Percentiles rank a stretch among this genome's conserved stretches.
Conservation (phyloP, 1,140 invertebrate genomes). For the Atta cephalotes region DNA sequence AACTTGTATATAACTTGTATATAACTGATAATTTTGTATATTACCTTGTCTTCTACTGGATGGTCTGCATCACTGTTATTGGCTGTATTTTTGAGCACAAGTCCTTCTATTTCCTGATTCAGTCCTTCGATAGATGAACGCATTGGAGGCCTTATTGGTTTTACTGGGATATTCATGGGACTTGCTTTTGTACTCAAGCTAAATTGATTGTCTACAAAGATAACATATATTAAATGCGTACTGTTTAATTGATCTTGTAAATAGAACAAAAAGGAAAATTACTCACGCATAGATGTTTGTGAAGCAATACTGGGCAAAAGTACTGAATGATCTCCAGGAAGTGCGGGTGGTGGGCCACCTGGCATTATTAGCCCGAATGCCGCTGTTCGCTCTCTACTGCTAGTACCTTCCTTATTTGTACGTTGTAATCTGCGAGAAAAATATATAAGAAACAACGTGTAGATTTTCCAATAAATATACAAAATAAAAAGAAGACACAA, state of each 20-base stretch:
- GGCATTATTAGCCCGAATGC: slow-evolving; percentile 86
- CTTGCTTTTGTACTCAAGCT: slow-evolving; percentile 86
- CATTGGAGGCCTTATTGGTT: slow-evolving; percentile 89
- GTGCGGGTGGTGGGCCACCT: slow-evolving; percentile 83
- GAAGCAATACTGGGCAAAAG: slow-evolving; percentile 85
- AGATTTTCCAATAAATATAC: neutral
- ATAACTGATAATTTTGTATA: neutral
- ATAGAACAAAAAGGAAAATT: neutral
- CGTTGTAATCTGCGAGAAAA: slow-evolving; percentile 82
- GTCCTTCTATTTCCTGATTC: slow-evolving; percentile 93
- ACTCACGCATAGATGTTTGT: slow-evolving; percentile 83
- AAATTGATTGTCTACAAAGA: slow-evolving; percentile 83
- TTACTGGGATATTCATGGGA: slow-evolving; percentile 87
- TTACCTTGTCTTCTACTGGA: slow-evolving; percentile 84
- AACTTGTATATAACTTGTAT: no score
- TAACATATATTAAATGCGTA: slow-evolving; percentile 19
- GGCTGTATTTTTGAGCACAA: slow-evolving; percentile 87
- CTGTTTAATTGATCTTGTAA: slow-evolving; percentile 1
- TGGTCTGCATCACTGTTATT: slow-evolving; percentile 84
- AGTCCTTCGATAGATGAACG: slow-evolving; percentile 94
- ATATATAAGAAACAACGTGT: neutral
- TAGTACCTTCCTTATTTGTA: slow-evolving; percentile 85
- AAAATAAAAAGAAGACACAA: neutral
- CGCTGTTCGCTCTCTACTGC: slow-evolving; percentile 85
- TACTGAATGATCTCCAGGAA: slow-evolving; percentile 85